Conservation (phyloP, 2,797 vertebrate genomes). For the Scolopax bukidnonensis region DNA sequence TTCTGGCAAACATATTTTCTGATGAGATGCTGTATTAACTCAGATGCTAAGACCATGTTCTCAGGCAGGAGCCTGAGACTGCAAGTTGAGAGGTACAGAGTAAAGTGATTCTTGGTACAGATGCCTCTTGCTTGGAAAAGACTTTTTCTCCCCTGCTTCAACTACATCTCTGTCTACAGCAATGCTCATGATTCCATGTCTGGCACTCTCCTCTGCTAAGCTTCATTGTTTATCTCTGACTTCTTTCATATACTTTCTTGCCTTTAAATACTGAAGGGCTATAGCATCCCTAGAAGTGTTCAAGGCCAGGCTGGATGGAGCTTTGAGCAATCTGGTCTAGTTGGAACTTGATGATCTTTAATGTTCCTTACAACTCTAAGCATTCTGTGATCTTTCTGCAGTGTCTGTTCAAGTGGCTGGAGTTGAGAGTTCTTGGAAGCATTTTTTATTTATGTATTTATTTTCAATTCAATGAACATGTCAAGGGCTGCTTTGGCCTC, state of each 20-base stretch:
- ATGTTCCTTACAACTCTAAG: too few species aligned
- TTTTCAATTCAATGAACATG: not conserved
- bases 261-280: not conserved
- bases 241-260: not conserved
- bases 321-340: too few species aligned
- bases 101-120: not conserved
- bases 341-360: too few species aligned
- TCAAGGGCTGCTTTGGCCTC: not conserved
- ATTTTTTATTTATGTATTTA: not conserved
- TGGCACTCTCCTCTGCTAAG: not conserved
- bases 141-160: not conserved
- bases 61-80: not conserved
- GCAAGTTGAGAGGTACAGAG: not conserved
- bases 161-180: not conserved
- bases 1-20: not conserved
- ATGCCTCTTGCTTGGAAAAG: not conserved
- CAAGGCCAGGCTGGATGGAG: too few species aligned
- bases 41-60: fast-evolving
- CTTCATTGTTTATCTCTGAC: fast-evolving
- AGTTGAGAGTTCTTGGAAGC: not conserved
- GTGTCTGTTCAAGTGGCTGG: not conserved
- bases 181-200: not conserved
- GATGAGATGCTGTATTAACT: not conserved
- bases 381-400: not conserved
- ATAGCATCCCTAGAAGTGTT: not conserved